Conservation (phyloP, 2,113 vertebrate genomes). For the Campylomormyrus numenius region DNA sequence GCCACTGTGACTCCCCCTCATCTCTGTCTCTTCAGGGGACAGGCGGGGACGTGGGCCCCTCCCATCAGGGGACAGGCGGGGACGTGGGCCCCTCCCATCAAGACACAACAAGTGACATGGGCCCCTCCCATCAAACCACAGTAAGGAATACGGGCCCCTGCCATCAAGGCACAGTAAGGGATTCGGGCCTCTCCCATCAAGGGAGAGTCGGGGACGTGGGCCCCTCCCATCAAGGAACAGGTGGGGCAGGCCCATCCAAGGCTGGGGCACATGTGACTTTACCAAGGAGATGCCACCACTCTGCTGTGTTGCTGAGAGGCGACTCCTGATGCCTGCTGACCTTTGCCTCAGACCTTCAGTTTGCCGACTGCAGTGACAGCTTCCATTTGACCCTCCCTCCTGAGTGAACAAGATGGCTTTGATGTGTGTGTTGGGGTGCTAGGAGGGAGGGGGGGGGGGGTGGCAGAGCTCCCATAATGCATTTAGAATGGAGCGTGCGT, state of each 20-base stretch:
- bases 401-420: not conserved
- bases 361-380: not conserved
- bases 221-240: not conserved
- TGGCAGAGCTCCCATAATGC: not conserved
- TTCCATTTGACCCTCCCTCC: not conserved
- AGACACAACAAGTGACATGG: too few relatives aligned
- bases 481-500: not conserved
- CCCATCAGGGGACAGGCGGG: not conserved
- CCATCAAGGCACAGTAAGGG: too few relatives aligned
- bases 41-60: not conserved
- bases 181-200: not conserved
- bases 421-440: not conserved
- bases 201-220: rapidly evolving
- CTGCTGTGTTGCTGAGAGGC: not conserved
- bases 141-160: not conserved
- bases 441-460: not conserved
- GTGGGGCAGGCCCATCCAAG: not conserved
- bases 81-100: not conserved
- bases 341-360: not conserved
- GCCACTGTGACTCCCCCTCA: not conserved
- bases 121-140: not conserved
- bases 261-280: not conserved
- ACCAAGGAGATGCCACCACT: not conserved
- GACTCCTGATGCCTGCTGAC: not conserved
- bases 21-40: not conserved